Percentiles rank a stretch among this genome's conserved stretches.
These are phyloP conservation scores for Cataglyphis altisquamis DNA, from an alignment of 2,888 invertebrate genomes.

Conservation along the genomic window DNA sequence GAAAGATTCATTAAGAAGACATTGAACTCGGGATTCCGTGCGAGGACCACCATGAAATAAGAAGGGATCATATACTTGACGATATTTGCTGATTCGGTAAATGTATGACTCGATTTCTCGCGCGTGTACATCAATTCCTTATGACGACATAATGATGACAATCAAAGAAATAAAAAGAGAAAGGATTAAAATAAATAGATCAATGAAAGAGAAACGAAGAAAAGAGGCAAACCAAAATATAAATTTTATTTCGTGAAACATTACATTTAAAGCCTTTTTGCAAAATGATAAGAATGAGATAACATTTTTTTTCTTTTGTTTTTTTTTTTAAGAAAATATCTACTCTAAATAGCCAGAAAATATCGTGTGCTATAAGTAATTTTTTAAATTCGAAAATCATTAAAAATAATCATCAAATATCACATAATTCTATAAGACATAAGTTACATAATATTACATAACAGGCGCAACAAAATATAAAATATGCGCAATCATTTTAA, in stretches of 20 bases:
- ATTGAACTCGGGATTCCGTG: slow-evolving; percentile 80
- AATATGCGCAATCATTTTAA: slow-evolving; percentile 12
- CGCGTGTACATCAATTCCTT: slow-evolving; percentile 21
- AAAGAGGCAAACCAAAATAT: neutral
- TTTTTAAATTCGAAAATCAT: neutral
- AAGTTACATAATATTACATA: slow-evolving; percentile 39
- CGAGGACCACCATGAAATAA: slow-evolving; percentile 78
- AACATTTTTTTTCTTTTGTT: too few relatives aligned
- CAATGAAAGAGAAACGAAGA: neutral
- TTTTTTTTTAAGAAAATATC: neutral
- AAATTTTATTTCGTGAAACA: neutral
- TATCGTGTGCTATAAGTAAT: neutral
- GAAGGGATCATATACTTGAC: slow-evolving; percentile 59
- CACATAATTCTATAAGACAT: slow-evolving; percentile 1
- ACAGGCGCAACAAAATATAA: slow-evolving; percentile 11
- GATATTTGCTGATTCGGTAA: slow-evolving; percentile 63
- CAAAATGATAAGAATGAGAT: neutral
- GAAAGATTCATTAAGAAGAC: slow-evolving; percentile 79
- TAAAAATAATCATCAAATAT: slow-evolving; percentile 15
- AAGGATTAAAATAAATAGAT: neutral
- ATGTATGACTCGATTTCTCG: slow-evolving; percentile 67
- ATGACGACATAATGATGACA: neutral
- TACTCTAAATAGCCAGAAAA: neutral
- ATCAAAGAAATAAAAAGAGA: slow-evolving; percentile 12
- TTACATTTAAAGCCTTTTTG: neutral